A percentile compares a stretch with the other conserved stretches of the same genome.
Conservation (phyloP, 2,113 vertebrate species). For the Eretmochelys imbricata region DNA sequence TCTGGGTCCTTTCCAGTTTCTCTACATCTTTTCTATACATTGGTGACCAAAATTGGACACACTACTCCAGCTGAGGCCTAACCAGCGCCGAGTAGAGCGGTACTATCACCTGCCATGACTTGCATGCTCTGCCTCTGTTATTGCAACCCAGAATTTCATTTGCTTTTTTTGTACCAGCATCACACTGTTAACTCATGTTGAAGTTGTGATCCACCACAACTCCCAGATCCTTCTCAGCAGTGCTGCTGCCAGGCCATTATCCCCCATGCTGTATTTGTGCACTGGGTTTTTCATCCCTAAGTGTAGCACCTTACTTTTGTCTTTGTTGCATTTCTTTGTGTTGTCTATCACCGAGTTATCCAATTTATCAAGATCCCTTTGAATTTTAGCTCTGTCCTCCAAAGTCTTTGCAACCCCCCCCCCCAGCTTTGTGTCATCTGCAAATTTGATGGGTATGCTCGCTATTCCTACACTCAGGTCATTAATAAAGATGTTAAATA, state of each 20-base stretch:
- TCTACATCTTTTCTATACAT: no score
- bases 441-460: background rate
- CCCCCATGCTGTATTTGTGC: background rate
- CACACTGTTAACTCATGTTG: background rate
- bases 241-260: background rate
- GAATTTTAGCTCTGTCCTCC: background rate
- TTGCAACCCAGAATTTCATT: no score
- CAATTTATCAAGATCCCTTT: background rate
- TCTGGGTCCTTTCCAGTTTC: no score
- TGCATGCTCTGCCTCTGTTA: no score
- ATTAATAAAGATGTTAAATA: background rate
- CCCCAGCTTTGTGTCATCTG: background rate
- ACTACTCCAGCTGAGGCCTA: no score
- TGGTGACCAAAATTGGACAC: no score
- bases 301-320: background rate
- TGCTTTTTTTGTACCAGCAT: no score
- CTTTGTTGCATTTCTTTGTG: background rate
- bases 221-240: no score
- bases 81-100: no score
- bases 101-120: no score
- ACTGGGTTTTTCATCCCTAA: background rate
- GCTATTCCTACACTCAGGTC: background rate
- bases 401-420: background rate
- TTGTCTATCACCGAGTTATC: background rate
- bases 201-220: background rate